These are phyloP conservation scores for Trichopria drosophilae DNA, from an alignment of 2,888 invertebrate genomes.

Conservation along the genomic window DNA sequence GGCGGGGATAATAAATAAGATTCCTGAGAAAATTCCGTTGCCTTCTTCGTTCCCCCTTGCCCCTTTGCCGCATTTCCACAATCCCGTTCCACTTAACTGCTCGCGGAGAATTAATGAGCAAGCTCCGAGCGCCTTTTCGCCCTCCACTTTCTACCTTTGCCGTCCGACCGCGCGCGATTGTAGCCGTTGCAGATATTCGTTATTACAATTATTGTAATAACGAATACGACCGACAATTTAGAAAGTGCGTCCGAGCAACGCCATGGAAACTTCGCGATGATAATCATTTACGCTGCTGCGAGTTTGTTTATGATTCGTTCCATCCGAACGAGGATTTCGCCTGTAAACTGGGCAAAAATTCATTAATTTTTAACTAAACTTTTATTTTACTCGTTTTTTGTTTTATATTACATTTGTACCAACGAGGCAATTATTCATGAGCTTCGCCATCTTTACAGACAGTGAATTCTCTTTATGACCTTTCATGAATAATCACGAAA, in stretches of 20 bases:
- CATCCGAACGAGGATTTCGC: no score
- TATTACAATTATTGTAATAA: slow-evolving; percentile 24
- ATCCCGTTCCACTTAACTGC: slow-evolving; percentile 48
- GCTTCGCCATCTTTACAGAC: no score
- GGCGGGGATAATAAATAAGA: slow-evolving; percentile 49
- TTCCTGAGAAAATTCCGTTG: slow-evolving; percentile 53
- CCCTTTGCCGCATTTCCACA: slow-evolving; percentile 41
- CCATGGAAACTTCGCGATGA: not conserved
- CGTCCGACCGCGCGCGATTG: not conserved
- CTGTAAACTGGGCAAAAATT: no score
- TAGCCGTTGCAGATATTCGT: not conserved
- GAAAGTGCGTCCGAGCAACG: not conserved
- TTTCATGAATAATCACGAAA: no score
- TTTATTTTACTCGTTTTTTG: no score
- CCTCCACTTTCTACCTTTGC: slow-evolving; percentile 19
- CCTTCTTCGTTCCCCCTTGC: slow-evolving; percentile 24
- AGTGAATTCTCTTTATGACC: no score
- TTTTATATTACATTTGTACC: no score
- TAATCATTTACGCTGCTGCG: not conserved
- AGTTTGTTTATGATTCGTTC: slow-evolving; percentile 29
- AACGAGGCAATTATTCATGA: no score
- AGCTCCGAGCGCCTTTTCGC: slow-evolving; percentile 36
- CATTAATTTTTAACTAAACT: no score
- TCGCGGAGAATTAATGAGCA: slow-evolving; percentile 47
- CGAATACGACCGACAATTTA: slow-evolving; percentile 11